Evolutionary conservation across 2,888 invertebrate genomes (phyloP).

Genomic region (Dryomyza anilis): DNA sequence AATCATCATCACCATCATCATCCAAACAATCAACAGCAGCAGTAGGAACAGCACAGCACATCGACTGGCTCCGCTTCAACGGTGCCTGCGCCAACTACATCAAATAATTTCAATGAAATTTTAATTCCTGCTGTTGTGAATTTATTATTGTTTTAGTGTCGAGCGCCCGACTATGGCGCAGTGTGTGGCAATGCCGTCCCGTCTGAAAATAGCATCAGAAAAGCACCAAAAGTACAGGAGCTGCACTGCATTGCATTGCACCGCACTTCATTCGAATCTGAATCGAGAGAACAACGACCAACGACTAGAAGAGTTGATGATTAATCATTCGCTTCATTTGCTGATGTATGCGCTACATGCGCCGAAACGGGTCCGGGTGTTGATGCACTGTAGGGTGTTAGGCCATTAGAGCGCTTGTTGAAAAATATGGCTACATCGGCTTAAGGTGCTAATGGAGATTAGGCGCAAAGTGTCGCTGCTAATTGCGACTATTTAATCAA

Average conservation of each 20-base stretch:
- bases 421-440: not conserved
- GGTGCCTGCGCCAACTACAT: constrained; percentile 24
- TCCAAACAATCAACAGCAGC: not conserved
- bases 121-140: constrained; percentile 54
- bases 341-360: constrained; percentile 11
- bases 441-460: constrained; percentile 11
- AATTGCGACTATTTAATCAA: constrained; percentile 3
- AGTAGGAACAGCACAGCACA: not conserved
- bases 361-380: too few species aligned
- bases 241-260: too few species aligned
- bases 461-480: constrained; percentile 4
- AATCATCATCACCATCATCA: not conserved
- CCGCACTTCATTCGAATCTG: too few species aligned
- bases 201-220: not conserved
- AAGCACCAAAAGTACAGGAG: not conserved
- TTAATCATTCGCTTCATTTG: constrained; percentile 14
- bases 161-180: not conserved
- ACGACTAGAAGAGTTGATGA: not conserved
- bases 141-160: constrained; percentile 50
- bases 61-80: not conserved
- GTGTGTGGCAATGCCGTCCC: not conserved
- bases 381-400: not conserved
- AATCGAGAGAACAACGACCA: not conserved
- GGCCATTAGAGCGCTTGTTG: not conserved
- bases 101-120: constrained; percentile 59